Percentiles rank a stretch among this genome's conserved stretches.
These are phyloP conservation scores for Ptilorrhoa leucosticta DNA, from an alignment of 2,113 vertebrate species.

Conservation along the genomic window DNA sequence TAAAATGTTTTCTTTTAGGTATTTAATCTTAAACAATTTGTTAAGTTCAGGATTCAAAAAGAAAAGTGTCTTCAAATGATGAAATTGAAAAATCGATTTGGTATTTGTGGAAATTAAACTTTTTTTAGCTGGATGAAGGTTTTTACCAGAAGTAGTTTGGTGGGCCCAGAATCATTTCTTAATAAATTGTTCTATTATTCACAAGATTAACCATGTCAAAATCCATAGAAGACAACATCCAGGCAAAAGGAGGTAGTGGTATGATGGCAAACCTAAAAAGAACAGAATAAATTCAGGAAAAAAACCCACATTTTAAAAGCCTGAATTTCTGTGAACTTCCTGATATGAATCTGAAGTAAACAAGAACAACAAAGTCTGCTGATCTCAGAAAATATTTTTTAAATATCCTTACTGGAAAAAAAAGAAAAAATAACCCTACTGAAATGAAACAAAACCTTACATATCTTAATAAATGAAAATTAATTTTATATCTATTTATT, in stretches of 20 bases:
- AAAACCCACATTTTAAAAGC: neutral
- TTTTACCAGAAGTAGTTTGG: neutral
- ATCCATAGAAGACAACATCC: neutral
- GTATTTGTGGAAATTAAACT: neutral
- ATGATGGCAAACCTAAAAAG: neutral
- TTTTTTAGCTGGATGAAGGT: neutral
- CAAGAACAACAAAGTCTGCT: neutral
- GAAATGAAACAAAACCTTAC: neutral
- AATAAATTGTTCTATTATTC: neutral
- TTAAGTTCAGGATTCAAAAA: neutral
- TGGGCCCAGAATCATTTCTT: neutral
- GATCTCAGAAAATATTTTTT: neutral
- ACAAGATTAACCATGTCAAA: neutral
- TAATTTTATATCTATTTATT: neutral
- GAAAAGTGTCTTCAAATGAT: neutral
- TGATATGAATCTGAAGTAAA: neutral
- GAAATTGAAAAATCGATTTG: neutral
- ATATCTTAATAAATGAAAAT: neutral
- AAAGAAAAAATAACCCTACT: rapidly evolving
- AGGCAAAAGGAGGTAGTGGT: neutral
- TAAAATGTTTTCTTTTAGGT: neutral
- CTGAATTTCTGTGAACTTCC: neutral
- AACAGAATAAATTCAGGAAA: neutral
- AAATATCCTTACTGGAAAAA: neutral
- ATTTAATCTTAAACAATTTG: neutral